A percentile compares a stretch with the other conserved stretches of the same genome.
Evolutionary conservation across 1,140 invertebrate genomes (phyloP).

Genomic region (Pachypeltis micranthus): DNA sequence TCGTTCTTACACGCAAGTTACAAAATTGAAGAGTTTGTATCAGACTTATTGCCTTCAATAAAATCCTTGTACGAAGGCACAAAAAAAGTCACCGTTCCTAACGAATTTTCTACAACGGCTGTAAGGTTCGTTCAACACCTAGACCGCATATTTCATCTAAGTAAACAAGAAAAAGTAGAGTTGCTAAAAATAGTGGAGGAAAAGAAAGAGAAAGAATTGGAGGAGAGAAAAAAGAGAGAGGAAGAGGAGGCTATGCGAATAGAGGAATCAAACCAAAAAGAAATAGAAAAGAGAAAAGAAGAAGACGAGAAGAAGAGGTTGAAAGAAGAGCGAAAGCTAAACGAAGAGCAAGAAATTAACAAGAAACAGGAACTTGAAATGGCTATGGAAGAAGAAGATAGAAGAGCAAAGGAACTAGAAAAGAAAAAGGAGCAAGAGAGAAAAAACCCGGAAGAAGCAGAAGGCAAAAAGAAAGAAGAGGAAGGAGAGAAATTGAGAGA

Average conservation of each 20-base stretch:
- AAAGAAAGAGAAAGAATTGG: not conserved
- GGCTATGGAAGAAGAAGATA: not conserved
- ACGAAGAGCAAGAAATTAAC: not conserved
- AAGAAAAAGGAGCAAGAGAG: not conserved
- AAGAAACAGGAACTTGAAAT: not conserved
- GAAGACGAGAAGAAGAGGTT: not conserved
- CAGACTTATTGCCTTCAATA: not conserved
- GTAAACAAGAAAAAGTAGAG: not conserved
- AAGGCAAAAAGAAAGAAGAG: conserved; percentile 4
- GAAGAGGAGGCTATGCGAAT: not conserved
- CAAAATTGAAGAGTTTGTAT: not conserved
- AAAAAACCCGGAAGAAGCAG: not conserved
- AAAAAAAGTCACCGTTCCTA: not conserved
- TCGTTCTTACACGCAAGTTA: not conserved
- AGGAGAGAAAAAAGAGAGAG: not conserved
- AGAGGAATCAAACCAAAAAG: not conserved
- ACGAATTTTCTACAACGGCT: not conserved
- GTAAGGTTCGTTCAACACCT: not conserved
- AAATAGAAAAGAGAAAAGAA: not conserved
- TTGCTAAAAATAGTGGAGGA: conserved; percentile 22
- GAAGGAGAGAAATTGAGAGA: not conserved
- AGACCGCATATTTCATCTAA: not conserved
- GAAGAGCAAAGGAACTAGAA: not conserved
- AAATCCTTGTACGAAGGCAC: not conserved
- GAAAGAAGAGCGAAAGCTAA: conserved; percentile 13